phyloP scores from a whole-genome alignment of 2,797 vertebrate genomes.

The Leptatherina wallacei region DNA sequence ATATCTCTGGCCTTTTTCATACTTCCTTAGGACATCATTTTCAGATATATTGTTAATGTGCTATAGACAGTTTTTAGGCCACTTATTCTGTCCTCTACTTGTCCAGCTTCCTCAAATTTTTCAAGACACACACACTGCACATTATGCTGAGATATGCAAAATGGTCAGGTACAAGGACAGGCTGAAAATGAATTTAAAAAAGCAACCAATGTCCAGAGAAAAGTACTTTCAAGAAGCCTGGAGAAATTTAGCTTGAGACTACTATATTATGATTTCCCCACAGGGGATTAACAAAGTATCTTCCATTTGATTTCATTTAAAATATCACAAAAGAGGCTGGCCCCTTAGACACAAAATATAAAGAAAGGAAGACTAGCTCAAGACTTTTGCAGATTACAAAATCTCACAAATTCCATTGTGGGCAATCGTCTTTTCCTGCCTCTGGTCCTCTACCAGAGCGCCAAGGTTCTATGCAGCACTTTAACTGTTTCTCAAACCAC shows the following conservation, averaged over 20 bases:
- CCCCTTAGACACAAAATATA: not conserved
- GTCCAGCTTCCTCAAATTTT: not conserved
- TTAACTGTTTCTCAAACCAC: not conserved
- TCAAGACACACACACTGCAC: not conserved
- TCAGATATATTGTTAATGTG: not conserved
- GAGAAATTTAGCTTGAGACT: not conserved
- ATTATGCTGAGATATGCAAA: not conserved
- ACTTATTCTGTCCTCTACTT: not conserved
- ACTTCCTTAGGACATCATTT: not conserved
- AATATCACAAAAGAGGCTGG: not conserved
- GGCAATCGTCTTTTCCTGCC: not conserved
- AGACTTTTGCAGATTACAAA: not conserved
- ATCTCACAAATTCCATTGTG: not conserved
- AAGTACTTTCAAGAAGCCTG: not conserved
- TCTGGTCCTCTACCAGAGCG: not conserved
- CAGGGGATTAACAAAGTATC: not conserved
- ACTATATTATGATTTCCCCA: not conserved
- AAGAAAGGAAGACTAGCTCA: not conserved
- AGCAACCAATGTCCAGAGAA: not conserved
- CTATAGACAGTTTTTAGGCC: not conserved
- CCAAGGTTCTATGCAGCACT: not conserved
- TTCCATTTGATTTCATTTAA: not conserved
- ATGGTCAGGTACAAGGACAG: not conserved
- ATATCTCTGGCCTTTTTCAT: not conserved
- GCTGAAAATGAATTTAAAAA: not conserved